Percentiles rank a stretch among this genome's conserved stretches.
Evolutionary conservation across 92 coral and sea anemone genomes (phyloP).

Genomic region (Bergia puertoricense): DNA sequence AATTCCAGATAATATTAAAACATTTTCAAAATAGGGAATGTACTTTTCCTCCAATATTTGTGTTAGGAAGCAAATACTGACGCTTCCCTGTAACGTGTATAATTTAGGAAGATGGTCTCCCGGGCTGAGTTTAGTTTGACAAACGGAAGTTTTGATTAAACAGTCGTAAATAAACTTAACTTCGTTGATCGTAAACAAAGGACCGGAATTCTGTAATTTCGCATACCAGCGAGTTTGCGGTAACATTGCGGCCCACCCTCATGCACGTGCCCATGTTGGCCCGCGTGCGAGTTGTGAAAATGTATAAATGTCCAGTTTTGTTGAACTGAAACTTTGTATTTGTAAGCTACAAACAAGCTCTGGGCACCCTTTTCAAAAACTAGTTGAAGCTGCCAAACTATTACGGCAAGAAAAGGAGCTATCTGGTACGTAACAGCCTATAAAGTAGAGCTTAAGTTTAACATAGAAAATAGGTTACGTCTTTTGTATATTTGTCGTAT

Average conservation of each 20-base stretch:
- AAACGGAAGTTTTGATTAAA: constrained; percentile 9
- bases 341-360: not conserved
- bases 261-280: constrained; percentile 27
- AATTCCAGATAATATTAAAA: not conserved
- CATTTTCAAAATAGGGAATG: not conserved
- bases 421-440: not conserved
- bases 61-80: not conserved
- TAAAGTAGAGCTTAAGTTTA: not conserved
- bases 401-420: not conserved
- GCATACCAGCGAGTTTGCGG: not conserved
- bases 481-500: not conserved
- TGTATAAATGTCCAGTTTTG: not conserved
- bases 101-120: not conserved
- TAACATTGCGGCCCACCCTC: not conserved
- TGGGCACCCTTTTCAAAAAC: not conserved
- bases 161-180: not conserved
- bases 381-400: not conserved
- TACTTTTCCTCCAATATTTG: not conserved
- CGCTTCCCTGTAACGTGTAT: not conserved
- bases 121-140: not conserved
- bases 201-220: not conserved
- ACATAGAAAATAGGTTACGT: not conserved
- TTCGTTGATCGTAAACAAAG: not conserved
- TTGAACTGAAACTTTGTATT: not conserved
- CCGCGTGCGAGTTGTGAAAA: not conserved